A percentile compares a stretch with the other conserved stretches of the same genome.
Evolutionary conservation across 2,113 vertebrate genomes (phyloP).

Genomic region (Microtus richardsoni): DNA sequence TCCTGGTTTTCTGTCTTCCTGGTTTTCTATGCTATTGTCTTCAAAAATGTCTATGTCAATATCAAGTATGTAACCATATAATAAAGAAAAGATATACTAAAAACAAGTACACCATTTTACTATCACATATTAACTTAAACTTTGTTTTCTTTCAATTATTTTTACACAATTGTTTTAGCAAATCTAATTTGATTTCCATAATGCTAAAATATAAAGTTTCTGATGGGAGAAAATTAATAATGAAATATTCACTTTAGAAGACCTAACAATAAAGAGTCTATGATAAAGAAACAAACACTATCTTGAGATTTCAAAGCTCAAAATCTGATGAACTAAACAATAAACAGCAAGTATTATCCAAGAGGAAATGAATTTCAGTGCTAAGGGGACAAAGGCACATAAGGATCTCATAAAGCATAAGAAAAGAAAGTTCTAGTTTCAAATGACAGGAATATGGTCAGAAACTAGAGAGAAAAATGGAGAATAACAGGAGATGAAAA

Average conservation of each 20-base stretch:
- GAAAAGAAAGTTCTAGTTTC: background rate
- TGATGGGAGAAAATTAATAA: background rate
- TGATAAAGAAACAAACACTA: background rate
- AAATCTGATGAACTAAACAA: conserved; percentile 10
- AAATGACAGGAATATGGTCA: background rate
- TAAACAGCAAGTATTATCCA: background rate
- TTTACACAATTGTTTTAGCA: background rate
- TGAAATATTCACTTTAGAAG: background rate
- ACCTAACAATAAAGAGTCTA: background rate
- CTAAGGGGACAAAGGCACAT: background rate
- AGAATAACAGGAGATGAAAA: background rate
- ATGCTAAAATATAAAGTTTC: background rate
- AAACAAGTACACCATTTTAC: background rate
- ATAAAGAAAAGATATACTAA: background rate
- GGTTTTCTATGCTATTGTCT: background rate
- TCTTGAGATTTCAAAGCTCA: background rate
- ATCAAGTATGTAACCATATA: conserved; percentile 14
- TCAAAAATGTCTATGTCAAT: conserved; percentile 39
- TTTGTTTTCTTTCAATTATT: background rate
- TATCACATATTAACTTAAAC: background rate
- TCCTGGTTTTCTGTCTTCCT: background rate
- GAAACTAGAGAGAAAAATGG: background rate
- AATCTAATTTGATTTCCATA: background rate
- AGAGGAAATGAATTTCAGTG: background rate
- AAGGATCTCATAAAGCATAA: background rate